Base-by-base conservation (phyloP, 2,797 vertebrate species). In the Meda fulgida region DNA sequence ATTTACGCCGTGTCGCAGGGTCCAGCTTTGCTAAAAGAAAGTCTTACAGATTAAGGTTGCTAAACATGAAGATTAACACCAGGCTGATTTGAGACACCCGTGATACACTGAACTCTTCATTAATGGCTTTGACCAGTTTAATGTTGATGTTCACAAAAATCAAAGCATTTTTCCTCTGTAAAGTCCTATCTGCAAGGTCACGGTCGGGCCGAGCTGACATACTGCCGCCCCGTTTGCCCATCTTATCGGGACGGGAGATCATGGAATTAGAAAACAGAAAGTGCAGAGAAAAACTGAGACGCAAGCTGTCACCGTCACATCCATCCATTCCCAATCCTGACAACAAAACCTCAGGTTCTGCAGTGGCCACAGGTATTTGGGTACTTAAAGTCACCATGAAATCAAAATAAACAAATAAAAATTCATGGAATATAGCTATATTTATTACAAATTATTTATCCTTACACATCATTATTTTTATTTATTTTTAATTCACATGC, bases 11-110 rank as follows among this genome's bases (percentile, higher is more conserved):
- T 70, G 43, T 71, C 34, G 1, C 66, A 23, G 19, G 34, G 36
- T 43, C 51, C 6, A 7, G 51, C 23, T 43, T 14, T 53, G 46
- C 46, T 46, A 72, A 72, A 63, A 34, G 16, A 73, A 29, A 3
- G 16, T 72, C 80, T 81, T 21, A 72, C 36, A 43, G 18, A 34
- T 75, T 66, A 76, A 67, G 10, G 34, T 76, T 75, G 21, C 43
- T 73, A 66, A 76, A 75, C 84, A 81, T 85, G 31, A 81, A 76
- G 84, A 76, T 80, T 72, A 80, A 80, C 63, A 73, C 19, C 40
- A 16, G 40, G n/a, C 31, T n/a, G 40, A 69, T 58, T 6, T 36
- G 66, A 81, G 65, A 18, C 29, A 51, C 18, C 4, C 5, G 34
- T 58, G 51, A 67, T 46, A 72, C 6, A 72, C 67, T 14, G 80